These are phyloP conservation scores for Charanyca ferruginea DNA, from an alignment of 2,888 invertebrate genomes.

Conservation along the genomic window DNA sequence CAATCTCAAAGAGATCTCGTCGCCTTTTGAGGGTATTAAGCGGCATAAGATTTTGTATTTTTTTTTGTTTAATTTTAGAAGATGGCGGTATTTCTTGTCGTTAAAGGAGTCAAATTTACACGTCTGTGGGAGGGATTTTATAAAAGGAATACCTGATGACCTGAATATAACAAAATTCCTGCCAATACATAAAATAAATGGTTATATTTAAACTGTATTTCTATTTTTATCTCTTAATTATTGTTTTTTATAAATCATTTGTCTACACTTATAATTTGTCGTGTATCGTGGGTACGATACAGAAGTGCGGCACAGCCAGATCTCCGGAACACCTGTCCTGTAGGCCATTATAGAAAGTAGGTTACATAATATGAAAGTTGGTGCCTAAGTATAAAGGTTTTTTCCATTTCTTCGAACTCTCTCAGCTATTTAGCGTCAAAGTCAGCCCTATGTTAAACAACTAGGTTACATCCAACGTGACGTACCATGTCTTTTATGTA, in stretches of 20 bases:
- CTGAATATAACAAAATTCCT: not conserved
- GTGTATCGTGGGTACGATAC: too few species aligned
- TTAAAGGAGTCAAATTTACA: constrained; percentile 1
- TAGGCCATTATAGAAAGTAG: too few species aligned
- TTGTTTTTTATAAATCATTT: too few species aligned
- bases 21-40: constrained; percentile 53
- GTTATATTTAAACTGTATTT: too few species aligned
- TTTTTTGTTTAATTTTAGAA: constrained; percentile 50
- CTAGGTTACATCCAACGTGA: not conserved
- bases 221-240: too few species aligned
- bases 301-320: too few species aligned
- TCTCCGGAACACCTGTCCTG: too few species aligned
- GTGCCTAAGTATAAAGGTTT: not conserved
- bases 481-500: not conserved
- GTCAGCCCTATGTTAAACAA: not conserved
- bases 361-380: too few species aligned
- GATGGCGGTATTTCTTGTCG: constrained; percentile 10
- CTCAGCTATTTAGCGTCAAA: not conserved
- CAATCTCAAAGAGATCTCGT: constrained; percentile 46
- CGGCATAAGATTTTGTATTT: constrained; percentile 45
- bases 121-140: not conserved
- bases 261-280: too few species aligned
- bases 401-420: not conserved
- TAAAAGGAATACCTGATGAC: not conserved
- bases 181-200: too few species aligned